Percentiles rank a stretch among this genome's conserved stretches.
phyloP scores from a whole-genome alignment of 2,888 invertebrate species.

The Rhopalosiphum nymphaeae region DNA sequence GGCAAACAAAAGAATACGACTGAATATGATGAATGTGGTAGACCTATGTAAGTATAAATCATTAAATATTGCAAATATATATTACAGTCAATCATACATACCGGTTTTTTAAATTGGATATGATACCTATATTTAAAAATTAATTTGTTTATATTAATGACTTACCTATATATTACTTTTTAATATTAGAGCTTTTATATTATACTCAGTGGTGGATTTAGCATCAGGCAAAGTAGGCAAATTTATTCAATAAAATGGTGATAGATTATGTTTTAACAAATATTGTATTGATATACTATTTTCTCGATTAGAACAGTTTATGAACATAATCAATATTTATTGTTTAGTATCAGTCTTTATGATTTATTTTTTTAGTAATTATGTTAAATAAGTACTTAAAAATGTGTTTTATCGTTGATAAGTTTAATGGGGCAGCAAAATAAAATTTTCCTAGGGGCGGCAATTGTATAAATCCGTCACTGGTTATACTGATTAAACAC shows the following conservation, averaged over 20 bases:
- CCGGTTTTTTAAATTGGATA: not conserved
- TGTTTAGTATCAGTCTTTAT: too few species aligned
- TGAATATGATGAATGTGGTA: slow-evolving; percentile 86
- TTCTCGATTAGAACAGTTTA: slow-evolving; percentile 5
- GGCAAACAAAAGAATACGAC: slow-evolving; percentile 67
- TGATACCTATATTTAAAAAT: not conserved
- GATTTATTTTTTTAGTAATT: too few species aligned
- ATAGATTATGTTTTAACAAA: not conserved
- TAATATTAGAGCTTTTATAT: not conserved
- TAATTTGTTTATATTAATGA: not conserved
- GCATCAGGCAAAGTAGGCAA: not conserved
- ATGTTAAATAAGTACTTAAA: too few species aligned
- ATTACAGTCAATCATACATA: not conserved
- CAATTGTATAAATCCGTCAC: too few species aligned
- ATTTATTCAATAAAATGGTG: not conserved
- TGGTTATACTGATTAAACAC: not conserved
- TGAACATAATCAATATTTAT: not conserved
- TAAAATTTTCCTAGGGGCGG: too few species aligned
- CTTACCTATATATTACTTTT: too few species aligned
- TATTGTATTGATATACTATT: not conserved
- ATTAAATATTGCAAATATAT: too few species aligned
- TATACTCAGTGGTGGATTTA: not conserved
- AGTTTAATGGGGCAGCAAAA: too few species aligned
- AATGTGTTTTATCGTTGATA: too few species aligned
- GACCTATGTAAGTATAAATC: slow-evolving; percentile 78